Percentiles rank a stretch among this genome's conserved stretches.
phyloP scores from a whole-genome alignment of 2,888 invertebrate genomes.

The Caenorhabditis virilis region DNA sequence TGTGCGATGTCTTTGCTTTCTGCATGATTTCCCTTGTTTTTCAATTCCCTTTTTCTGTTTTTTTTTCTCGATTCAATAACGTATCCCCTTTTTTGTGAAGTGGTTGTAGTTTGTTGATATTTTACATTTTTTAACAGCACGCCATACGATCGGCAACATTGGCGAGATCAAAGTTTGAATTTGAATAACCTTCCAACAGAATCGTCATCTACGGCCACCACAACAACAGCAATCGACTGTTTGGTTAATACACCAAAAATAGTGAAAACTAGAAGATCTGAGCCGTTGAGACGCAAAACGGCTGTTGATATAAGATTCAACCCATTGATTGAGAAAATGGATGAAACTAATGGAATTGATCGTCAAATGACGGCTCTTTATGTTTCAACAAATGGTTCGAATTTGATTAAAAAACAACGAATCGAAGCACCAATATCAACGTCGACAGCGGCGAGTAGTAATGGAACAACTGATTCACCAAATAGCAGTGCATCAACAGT shows the following conservation, averaged over 20 bases:
- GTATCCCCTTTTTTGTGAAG: not conserved
- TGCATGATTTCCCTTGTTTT: not conserved
- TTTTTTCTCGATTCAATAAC: too few species aligned
- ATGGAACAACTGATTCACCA: constrained; percentile 4
- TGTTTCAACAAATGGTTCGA: constrained; percentile 13
- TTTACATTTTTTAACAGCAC: not conserved
- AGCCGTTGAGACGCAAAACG: not conserved
- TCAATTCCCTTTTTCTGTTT: not conserved
- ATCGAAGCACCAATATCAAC: constrained; percentile 17
- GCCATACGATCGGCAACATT: not conserved
- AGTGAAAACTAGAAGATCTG: not conserved
- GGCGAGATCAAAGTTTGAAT: constrained; percentile 3
- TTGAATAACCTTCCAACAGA: not conserved
- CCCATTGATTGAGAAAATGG: not conserved
- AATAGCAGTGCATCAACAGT: constrained; percentile 3
- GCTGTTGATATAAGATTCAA: not conserved
- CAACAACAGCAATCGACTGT: not conserved
- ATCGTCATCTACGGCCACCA: not conserved
- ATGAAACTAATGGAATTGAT: not conserved
- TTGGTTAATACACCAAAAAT: too few species aligned
- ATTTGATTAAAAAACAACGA: not conserved
- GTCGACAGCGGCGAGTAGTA: constrained; percentile 18
- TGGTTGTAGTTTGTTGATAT: not conserved
- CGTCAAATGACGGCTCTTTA: constrained; percentile 19
- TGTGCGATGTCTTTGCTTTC: not conserved